phyloP scores from a whole-genome alignment of 1,140 invertebrate species.

The Dryas iulia region DNA sequence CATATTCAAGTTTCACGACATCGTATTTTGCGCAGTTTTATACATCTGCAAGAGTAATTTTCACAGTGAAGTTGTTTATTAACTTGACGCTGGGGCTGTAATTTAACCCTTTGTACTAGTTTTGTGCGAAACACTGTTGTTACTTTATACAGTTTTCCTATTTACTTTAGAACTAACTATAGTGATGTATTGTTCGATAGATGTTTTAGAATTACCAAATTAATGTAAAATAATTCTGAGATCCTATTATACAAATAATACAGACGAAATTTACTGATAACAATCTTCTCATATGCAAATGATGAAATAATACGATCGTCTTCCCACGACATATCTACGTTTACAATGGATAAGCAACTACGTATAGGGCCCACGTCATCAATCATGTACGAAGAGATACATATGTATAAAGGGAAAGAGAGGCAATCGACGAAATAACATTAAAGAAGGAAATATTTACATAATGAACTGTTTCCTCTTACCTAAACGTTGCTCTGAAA shows the following conservation, averaged over 20 bases:
- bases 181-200: background rate
- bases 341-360: slow-evolving; percentile 7
- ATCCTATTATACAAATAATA: slow-evolving; percentile 8
- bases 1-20: slow-evolving; percentile 34
- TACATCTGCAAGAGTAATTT: slow-evolving; percentile 30
- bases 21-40: slow-evolving; percentile 31
- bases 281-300: slow-evolving; percentile 33
- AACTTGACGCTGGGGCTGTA: slow-evolving; percentile 21
- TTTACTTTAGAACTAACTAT: background rate
- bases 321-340: slow-evolving; percentile 12
- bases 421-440: slow-evolving; percentile 22
- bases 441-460: slow-evolving; percentile 37
- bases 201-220: background rate
- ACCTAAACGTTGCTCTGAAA: slow-evolving; percentile 15
- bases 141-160: background rate
- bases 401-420: slow-evolving; percentile 8
- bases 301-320: slow-evolving; percentile 27
- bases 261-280: slow-evolving; percentile 18
- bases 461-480: slow-evolving; percentile 34
- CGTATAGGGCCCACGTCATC: slow-evolving; percentile 1
- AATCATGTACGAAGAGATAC: slow-evolving; percentile 10
- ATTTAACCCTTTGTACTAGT: slow-evolving; percentile 26
- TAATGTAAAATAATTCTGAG: background rate
- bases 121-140: slow-evolving; percentile 2
- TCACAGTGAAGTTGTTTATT: slow-evolving; percentile 30